A percentile compares a stretch with the other conserved stretches of the same genome.
These are phyloP conservation scores for Candidula unifasciata DNA, from an alignment of 2,888 invertebrate species.

Conservation along the genomic window DNA sequence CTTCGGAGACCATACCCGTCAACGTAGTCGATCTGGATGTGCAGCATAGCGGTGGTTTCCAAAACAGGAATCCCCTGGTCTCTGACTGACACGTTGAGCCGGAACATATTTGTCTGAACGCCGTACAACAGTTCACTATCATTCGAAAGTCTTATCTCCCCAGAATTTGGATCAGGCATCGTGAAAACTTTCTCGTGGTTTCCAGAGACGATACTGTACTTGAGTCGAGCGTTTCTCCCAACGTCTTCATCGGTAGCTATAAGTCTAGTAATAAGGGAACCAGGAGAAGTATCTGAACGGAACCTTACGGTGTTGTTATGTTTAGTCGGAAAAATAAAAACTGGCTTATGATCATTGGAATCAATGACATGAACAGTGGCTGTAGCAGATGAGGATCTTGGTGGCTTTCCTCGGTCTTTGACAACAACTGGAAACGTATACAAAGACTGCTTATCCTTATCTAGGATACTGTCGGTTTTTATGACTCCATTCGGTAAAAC, in stretches of 20 bases:
- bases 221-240: conserved; percentile 64
- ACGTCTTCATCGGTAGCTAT: conserved; percentile 62
- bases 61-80: conserved; percentile 64
- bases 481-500: conserved; percentile 62
- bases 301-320: conserved; percentile 61
- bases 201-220: conserved; percentile 60
- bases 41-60: conserved; percentile 57
- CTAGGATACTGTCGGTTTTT: conserved; percentile 60
- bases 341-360: conserved; percentile 71
- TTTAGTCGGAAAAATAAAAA: conserved; percentile 64
- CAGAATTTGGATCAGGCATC: conserved; percentile 57
- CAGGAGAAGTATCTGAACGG: conserved; percentile 52
- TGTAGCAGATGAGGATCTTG: conserved; percentile 61
- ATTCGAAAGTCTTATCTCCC: conserved; percentile 58
- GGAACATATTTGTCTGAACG: conserved; percentile 49
- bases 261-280: conserved; percentile 58
- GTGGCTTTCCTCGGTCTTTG: conserved; percentile 65
- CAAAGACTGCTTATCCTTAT: conserved; percentile 60
- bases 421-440: conserved; percentile 67
- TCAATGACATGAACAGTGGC: conserved; percentile 67
- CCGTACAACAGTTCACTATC: conserved; percentile 40
- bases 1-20: conserved; percentile 40
- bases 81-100: conserved; percentile 61
- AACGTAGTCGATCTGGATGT: conserved; percentile 52
- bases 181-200: conserved; percentile 60